Conservation (phyloP, 2,888 invertebrate species). For the Marronus borbonicus region DNA sequence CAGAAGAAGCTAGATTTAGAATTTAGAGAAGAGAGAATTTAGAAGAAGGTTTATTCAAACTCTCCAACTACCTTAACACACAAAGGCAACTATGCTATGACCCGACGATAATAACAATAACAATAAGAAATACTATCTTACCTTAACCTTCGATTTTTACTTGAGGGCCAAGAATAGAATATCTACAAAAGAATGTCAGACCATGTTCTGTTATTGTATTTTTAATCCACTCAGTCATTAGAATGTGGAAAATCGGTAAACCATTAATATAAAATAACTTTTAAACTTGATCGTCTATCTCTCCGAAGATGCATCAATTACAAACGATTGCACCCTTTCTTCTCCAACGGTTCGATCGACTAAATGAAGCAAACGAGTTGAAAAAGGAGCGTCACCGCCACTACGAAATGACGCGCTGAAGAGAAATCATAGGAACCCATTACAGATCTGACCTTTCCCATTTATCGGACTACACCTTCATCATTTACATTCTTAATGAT, state of each 20-base stretch:
- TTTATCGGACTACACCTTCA: conserved; percentile 53
- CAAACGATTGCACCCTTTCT: conserved; percentile 27
- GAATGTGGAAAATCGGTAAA: neutral
- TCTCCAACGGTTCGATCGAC: neutral
- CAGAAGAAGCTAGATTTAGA: too few relatives aligned
- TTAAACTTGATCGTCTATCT: conserved; percentile 3
- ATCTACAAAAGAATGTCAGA: too few relatives aligned
- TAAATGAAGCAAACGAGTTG: neutral
- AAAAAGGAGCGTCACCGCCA: conserved; percentile 6
- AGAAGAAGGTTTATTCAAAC: too few relatives aligned
- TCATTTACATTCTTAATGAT: conserved; percentile 57
- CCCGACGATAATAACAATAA: too few relatives aligned
- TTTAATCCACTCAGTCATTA: too few relatives aligned
- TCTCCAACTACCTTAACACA: too few relatives aligned
- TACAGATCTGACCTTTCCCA: conserved; percentile 53
- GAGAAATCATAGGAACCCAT: conserved; percentile 48
- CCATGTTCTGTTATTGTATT: too few relatives aligned
- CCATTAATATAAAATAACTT: conserved; percentile 25
- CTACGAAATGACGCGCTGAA: neutral
- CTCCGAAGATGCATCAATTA: conserved; percentile 6
- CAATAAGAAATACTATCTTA: too few relatives aligned
- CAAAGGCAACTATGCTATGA: too few relatives aligned
- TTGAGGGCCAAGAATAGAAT: too few relatives aligned
- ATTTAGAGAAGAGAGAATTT: too few relatives aligned
- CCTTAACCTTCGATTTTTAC: too few relatives aligned